Conservation (phyloP, 2,888 invertebrate species). For the Amiota communis region DNA sequence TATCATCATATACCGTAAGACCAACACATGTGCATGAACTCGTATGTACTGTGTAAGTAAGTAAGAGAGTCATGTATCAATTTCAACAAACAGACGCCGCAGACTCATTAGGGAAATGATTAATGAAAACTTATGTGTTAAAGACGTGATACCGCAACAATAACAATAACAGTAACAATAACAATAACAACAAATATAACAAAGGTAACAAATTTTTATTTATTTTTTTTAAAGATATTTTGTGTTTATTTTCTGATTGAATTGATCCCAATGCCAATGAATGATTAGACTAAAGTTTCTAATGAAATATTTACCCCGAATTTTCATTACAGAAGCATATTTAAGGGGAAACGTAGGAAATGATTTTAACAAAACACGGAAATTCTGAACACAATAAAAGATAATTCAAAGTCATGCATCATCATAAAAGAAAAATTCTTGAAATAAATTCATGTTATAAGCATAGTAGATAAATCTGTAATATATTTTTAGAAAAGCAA, state of each 20-base stretch:
- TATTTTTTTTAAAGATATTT: too few relatives aligned
- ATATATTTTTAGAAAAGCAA: background rate
- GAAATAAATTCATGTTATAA: background rate
- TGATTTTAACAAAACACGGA: background rate
- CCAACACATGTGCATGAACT: background rate
- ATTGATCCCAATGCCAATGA: background rate
- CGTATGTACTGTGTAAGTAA: too few relatives aligned
- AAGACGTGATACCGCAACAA: constrained; percentile 42
- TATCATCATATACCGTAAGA: background rate
- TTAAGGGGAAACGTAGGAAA: background rate
- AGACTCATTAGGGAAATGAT: constrained; percentile 45
- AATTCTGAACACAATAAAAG: background rate
- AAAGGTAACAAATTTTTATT: constrained; percentile 11
- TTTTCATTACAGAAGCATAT: background rate
- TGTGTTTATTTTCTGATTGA: too few relatives aligned
- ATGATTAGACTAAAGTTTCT: constrained; percentile 51
- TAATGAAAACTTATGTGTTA: constrained; percentile 55
- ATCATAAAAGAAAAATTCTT: background rate
- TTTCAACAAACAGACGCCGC: constrained; percentile 6
- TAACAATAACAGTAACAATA: constrained; percentile 31
- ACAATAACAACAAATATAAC: constrained; percentile 33
- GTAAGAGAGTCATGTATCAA: background rate
- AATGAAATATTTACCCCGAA: too few relatives aligned
- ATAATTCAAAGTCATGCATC: background rate
- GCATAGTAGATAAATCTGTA: background rate